phyloP scores from a whole-genome alignment of 2,888 invertebrate genomes.

The Drosophila cognata region DNA sequence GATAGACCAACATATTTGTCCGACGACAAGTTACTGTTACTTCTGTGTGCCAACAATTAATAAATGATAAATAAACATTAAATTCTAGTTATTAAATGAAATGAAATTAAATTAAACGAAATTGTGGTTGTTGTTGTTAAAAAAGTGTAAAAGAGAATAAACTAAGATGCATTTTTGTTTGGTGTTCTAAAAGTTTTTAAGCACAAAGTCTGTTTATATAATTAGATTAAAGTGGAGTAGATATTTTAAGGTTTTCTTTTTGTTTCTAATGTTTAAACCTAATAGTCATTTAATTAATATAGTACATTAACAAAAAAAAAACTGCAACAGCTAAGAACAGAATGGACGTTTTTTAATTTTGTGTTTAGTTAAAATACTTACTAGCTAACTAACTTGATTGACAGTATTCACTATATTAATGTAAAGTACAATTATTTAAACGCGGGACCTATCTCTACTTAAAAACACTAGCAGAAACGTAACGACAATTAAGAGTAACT shows the following conservation, averaged over 20 bases:
- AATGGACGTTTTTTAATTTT: too few relatives aligned
- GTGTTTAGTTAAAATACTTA: too few relatives aligned
- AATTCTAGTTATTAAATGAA: not conserved
- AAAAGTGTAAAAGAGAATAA: not conserved
- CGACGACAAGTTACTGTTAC: slow-evolving; percentile 41
- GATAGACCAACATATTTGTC: slow-evolving; percentile 37
- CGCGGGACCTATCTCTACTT: too few relatives aligned
- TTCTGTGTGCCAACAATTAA: slow-evolving; percentile 33
- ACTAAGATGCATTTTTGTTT: not conserved
- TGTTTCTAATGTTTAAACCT: not conserved
- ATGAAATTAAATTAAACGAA: not conserved
- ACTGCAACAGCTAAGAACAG: too few relatives aligned
- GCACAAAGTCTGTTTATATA: not conserved
- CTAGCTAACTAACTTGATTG: too few relatives aligned
- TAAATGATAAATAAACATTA: slow-evolving; percentile 18
- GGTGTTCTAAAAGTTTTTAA: not conserved
- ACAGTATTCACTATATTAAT: too few relatives aligned
- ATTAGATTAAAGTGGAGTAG: not conserved
- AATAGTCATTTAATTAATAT: not conserved
- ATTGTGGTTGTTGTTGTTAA: not conserved
- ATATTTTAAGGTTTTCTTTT: slow-evolving; percentile 1
- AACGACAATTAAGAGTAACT: too few relatives aligned
- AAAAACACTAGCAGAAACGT: too few relatives aligned
- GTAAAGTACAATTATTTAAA: too few relatives aligned
- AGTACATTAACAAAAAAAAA: too few relatives aligned